Conservation (phyloP, 2,797 vertebrate genomes). For the Onychomys arenicola region DNA sequence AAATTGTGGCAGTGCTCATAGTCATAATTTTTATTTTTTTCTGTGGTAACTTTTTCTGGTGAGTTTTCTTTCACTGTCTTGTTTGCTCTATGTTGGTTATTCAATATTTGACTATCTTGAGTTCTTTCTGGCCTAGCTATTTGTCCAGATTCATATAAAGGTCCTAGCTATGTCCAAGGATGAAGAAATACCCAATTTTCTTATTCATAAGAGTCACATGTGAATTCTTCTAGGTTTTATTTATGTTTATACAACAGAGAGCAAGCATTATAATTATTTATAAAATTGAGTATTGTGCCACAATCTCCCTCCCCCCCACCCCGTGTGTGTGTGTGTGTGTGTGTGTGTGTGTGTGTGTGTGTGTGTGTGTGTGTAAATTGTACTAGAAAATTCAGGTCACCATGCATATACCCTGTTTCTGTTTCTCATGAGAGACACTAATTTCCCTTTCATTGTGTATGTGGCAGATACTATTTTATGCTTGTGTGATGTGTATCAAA, state of each 20-base stretch:
- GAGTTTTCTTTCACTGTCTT: constrained; percentile 31
- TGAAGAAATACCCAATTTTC: background rate
- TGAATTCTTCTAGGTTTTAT: constrained; percentile 44
- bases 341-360: background rate
- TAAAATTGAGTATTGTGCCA: background rate
- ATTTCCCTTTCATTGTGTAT: background rate
- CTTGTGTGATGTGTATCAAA: background rate
- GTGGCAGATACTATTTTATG: background rate
- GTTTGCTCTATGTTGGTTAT: constrained; percentile 45
- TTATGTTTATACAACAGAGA: background rate
- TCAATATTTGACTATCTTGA: background rate
- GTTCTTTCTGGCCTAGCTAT: constrained; percentile 44
- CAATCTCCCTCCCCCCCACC: background rate
- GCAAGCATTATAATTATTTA: background rate
- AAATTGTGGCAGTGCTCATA: background rate
- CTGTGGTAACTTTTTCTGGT: constrained; percentile 32
- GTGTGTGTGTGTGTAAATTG: background rate
- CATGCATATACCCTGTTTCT: background rate
- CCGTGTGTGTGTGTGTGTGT: background rate
- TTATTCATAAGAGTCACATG: background rate
- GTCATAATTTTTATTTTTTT: constrained; percentile 52
- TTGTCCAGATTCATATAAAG: background rate
- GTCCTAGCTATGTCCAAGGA: background rate
- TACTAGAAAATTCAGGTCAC: background rate
- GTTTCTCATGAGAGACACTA: background rate